Percentiles rank a stretch among this genome's conserved stretches.
These are phyloP conservation scores for Lytechinus variegatus DNA, from an alignment of 35 echinoderm and acorn worm species.

Conservation along the genomic window DNA sequence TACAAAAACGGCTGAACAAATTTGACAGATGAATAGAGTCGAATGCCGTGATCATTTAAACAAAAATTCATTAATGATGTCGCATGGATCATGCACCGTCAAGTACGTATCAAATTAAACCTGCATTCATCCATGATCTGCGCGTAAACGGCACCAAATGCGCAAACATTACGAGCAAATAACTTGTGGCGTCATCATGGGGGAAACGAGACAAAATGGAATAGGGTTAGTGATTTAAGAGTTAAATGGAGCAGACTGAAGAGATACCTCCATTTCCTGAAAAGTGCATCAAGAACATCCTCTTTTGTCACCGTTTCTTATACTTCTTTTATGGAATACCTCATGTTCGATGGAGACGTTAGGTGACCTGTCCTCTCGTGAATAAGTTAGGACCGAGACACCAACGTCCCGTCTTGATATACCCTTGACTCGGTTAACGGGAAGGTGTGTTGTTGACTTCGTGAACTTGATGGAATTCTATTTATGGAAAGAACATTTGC, in stretches of 20 bases:
- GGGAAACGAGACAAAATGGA: neutral
- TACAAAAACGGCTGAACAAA: neutral
- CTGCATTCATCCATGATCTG: neutral
- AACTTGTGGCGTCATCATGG: neutral
- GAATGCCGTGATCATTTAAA: neutral
- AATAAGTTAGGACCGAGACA: neutral
- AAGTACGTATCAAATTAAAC: neutral
- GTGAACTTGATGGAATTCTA: neutral
- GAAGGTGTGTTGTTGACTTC: neutral
- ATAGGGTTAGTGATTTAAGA: neutral
- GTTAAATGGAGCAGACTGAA: neutral
- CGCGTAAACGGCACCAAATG: neutral
- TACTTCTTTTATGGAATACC: neutral
- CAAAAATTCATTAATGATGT: neutral
- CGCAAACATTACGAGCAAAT: slow-evolving; percentile 1
- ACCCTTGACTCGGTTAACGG: neutral
- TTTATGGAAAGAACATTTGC: neutral
- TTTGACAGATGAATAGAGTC: neutral
- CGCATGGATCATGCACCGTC: neutral
- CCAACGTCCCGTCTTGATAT: neutral
- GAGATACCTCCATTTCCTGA: neutral
- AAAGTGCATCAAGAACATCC: slow-evolving; percentile 9
- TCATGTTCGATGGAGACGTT: neutral
- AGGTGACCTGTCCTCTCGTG: neutral
- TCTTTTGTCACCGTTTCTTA: neutral